Evolutionary conservation across 2,797 vertebrate species (phyloP).

Genomic region (Astyanax mexicanus): DNA sequence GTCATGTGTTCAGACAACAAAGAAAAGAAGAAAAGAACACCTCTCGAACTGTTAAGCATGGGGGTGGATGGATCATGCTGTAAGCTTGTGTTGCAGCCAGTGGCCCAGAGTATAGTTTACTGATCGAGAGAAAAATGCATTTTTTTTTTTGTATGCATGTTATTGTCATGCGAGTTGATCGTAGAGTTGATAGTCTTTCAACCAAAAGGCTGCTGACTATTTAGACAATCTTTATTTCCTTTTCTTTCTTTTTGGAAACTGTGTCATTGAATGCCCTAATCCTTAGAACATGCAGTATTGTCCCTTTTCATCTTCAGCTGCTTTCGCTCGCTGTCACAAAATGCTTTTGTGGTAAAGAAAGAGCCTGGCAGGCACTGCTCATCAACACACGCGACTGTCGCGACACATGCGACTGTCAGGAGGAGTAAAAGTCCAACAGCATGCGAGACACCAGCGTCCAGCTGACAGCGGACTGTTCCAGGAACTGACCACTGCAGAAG

Average conservation of each 20-base stretch:
- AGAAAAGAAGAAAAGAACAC: no score
- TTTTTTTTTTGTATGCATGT: no score
- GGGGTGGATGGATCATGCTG: no score
- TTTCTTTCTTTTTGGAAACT: background rate
- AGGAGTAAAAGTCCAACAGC: constrained; percentile 60
- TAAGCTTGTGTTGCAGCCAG: no score
- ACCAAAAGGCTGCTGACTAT: no score
- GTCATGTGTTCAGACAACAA: no score
- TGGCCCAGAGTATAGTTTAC: no score
- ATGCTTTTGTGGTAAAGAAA: constrained; percentile 47
- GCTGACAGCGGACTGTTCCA: constrained; percentile 48
- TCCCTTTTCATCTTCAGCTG: background rate
- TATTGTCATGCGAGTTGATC: no score
- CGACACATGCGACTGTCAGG: constrained; percentile 75
- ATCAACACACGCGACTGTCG: constrained; percentile 71
- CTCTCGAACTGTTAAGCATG: no score
- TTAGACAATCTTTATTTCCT: background rate
- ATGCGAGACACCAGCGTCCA: constrained; percentile 46
- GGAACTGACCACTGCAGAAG: constrained; percentile 38
- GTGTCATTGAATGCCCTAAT: background rate
- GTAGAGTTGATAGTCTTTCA: no score
- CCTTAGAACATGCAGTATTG: background rate
- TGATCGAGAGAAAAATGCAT: no score
- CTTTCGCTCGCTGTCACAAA: constrained; percentile 34
- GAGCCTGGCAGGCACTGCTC: constrained; percentile 66